These are phyloP conservation scores for Chrosomus eos DNA, from an alignment of 2,797 vertebrate species.

Conservation along the genomic window DNA sequence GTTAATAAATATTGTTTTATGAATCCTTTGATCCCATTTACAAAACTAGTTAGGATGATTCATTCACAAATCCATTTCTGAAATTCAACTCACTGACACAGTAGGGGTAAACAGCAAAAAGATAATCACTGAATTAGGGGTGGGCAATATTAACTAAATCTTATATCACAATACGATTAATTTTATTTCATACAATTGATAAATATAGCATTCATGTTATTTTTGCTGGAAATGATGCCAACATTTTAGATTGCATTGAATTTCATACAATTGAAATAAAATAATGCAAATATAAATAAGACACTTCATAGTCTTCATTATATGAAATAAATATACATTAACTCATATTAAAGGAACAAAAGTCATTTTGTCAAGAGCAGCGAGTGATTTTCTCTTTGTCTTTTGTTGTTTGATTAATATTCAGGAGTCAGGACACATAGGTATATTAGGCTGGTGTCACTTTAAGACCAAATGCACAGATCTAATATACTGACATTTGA, in stretches of 20 bases:
- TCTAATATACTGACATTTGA: not conserved
- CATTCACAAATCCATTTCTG: not conserved
- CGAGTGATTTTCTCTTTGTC: not conserved
- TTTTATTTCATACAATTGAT: not conserved
- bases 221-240: not conserved
- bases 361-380: not conserved
- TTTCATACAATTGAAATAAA: not conserved
- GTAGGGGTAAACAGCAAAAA: not conserved
- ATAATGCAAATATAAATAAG: not conserved
- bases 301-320: not conserved
- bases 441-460: not conserved
- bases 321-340: not conserved
- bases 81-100: not conserved
- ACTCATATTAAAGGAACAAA: not conserved
- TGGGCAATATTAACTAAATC: not conserved
- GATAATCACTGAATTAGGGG: not conserved
- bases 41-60: not conserved
- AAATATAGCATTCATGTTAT: not conserved
- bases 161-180: not conserved
- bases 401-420: not conserved
- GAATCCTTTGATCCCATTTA: rapidly evolving
- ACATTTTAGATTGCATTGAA: not conserved
- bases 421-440: not conserved
- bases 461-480: not conserved
- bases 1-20: not conserved